These are phyloP conservation scores for Rhizomys pruinosus DNA, from an alignment of 2,113 vertebrate genomes.

Conservation along the genomic window DNA sequence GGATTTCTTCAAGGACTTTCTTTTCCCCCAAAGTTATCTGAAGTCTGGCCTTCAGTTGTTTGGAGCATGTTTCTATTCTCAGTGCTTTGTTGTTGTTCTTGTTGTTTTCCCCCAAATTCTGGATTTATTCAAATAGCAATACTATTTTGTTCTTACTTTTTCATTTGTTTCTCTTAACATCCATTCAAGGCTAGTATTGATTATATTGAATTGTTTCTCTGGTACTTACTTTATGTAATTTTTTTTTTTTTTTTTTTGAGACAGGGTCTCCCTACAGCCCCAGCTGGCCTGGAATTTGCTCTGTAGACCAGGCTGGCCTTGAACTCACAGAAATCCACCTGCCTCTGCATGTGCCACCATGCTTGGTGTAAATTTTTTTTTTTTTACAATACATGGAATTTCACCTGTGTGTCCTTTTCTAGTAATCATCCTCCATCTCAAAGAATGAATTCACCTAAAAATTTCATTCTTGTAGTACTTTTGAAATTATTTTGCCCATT, in stretches of 20 bases:
- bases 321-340: too few species aligned
- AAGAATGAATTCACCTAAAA: neutral
- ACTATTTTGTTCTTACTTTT: slow-evolving; percentile 1
- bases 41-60: slow-evolving; percentile 43
- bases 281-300: too few species aligned
- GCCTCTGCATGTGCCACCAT: too few species aligned
- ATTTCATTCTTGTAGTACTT: neutral
- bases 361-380: slow-evolving; percentile 48
- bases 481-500: neutral
- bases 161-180: slow-evolving; percentile 10
- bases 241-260: too few species aligned
- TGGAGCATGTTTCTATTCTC: neutral
- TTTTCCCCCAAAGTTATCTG: slow-evolving; percentile 16
- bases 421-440: neutral
- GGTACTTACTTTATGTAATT: neutral
- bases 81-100: too few species aligned
- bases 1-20: slow-evolving; percentile 54
- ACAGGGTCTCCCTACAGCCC: too few species aligned
- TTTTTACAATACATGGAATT: slow-evolving; percentile 49
- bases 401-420: neutral
- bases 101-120: neutral
- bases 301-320: too few species aligned
- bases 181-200: slow-evolving; percentile 4
- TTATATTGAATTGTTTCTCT: slow-evolving; percentile 47
- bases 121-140: slow-evolving; percentile 27